A percentile compares a stretch with the other conserved stretches of the same genome.
These are phyloP conservation scores for Tetragonula carbonaria DNA, from an alignment of 2,888 invertebrate genomes.

Conservation along the genomic window DNA sequence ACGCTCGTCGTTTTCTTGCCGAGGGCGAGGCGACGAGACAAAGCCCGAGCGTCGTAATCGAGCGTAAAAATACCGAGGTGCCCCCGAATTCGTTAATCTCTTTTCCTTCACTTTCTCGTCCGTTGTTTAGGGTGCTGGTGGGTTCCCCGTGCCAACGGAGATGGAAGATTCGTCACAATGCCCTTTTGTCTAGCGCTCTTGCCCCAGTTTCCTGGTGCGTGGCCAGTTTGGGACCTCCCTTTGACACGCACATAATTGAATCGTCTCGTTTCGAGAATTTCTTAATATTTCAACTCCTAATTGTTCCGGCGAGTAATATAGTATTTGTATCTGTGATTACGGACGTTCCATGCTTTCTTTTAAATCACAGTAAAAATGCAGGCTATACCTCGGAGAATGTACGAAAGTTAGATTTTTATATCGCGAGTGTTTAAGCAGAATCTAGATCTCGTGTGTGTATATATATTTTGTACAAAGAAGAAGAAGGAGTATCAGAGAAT, in stretches of 20 bases:
- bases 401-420: too few relatives aligned
- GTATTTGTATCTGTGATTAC: not conserved
- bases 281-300: constrained; percentile 34
- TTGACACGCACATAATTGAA: constrained; percentile 52
- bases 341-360: too few relatives aligned
- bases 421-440: too few relatives aligned
- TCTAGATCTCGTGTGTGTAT: too few relatives aligned
- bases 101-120: constrained; percentile 67
- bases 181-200: constrained; percentile 66
- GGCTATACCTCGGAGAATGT: too few relatives aligned
- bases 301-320: not conserved
- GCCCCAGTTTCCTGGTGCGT: constrained; percentile 57
- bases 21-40: constrained; percentile 56
- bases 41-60: constrained; percentile 71
- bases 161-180: constrained; percentile 58
- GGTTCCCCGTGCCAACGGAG: constrained; percentile 12
- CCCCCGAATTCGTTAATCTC: constrained; percentile 77
- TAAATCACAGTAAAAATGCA: too few relatives aligned
- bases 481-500: too few relatives aligned
- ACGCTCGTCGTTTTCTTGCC: constrained; percentile 48
- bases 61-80: constrained; percentile 76
- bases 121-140: constrained; percentile 60
- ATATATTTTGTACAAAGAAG: too few relatives aligned
- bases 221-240: constrained; percentile 44
- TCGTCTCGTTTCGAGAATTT: constrained; percentile 33